Conservation (phyloP, 2,113 vertebrate genomes). For the Clinocottus analis region DNA sequence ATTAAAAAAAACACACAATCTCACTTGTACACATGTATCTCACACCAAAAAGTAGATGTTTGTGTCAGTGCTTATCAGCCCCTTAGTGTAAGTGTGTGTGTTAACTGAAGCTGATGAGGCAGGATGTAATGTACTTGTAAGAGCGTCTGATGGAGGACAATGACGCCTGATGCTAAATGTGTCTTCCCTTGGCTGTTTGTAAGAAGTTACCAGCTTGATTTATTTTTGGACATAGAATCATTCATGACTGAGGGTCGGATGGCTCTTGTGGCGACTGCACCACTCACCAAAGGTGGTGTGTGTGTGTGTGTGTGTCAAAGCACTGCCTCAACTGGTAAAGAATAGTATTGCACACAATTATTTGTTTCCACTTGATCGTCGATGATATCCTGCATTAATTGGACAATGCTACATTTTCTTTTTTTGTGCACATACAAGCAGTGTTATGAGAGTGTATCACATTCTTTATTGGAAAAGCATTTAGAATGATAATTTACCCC, state of each 20-base stretch:
- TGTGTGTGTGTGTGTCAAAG: too few relatives aligned
- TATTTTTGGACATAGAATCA: constrained; percentile 22
- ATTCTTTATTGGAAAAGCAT: constrained; percentile 91
- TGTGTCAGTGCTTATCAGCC: not conserved
- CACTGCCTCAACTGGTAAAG: not conserved
- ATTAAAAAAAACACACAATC: not conserved
- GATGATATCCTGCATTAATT: not conserved
- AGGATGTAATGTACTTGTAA: constrained; percentile 8
- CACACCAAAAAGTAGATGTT: fast-evolving
- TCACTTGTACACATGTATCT: too few relatives aligned
- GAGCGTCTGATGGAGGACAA: not conserved
- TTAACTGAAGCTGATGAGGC: not conserved
- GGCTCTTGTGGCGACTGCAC: not conserved
- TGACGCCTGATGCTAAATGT: not conserved
- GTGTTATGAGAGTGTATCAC: constrained; percentile 26
- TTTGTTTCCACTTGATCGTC: not conserved
- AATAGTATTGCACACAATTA: not conserved
- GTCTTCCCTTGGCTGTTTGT: not conserved
- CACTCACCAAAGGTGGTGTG: not conserved
- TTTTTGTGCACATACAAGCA: not conserved
- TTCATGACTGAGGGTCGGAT: not conserved
- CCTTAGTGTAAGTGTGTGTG: not conserved
- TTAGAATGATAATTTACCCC: constrained; percentile 79
- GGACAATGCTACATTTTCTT: not conserved
- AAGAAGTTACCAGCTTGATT: not conserved